Base-by-base conservation (phyloP, 2,888 invertebrate species). In the Heteromurus nitidus region DNA sequence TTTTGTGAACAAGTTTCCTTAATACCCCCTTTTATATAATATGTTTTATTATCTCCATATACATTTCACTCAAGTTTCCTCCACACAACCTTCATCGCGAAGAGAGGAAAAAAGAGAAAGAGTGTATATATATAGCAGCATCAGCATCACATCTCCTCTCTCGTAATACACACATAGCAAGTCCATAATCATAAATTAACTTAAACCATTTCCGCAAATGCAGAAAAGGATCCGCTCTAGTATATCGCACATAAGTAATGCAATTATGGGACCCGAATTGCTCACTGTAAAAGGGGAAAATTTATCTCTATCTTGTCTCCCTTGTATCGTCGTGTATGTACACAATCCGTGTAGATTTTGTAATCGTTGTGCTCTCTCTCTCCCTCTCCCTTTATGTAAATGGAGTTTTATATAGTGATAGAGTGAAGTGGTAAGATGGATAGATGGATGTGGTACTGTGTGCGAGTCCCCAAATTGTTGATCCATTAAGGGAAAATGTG, bases 121-220 rank as follows among this genome's bases (percentile, higher is more conserved):
- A 58, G 22, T 20, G n/a, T n/a, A 65, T 65, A 3, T 68, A 50
- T 31, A 62, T 11, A 50, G 24, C 30, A 26, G 13, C 18, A n/a
- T 7, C 2, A 20, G 47, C 36, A 36, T 36, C 36, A 5, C 36
- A 36, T 5, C 36, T 36, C 36, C 36, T 11, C 47, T 47, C 47
- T 47, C 7, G 16, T 47, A 50, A 24, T 28, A 68, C 2, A 36
- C 55, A 55, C 55, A 68, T 18, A 50, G 64, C 67, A 64, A 82
- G 75, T 84, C 85, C 83, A 86, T 86, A 85, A 84, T 84, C 84
- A 86, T 86, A 86, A 86, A 86, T 86, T 85, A 86, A 84, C 74
- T 85, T 86, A 86, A 86, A 84, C 85, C 84, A 86, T 85, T 86
- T 86, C 86, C 85, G 82, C 79, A 84, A 85, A 83, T 84, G 82